Evolutionary conservation across 53 echinoderm and acorn worm genomes (phyloP), one percentile per base, ranked within the genome.

Genomic region (Paelopatides confundens): DNA sequence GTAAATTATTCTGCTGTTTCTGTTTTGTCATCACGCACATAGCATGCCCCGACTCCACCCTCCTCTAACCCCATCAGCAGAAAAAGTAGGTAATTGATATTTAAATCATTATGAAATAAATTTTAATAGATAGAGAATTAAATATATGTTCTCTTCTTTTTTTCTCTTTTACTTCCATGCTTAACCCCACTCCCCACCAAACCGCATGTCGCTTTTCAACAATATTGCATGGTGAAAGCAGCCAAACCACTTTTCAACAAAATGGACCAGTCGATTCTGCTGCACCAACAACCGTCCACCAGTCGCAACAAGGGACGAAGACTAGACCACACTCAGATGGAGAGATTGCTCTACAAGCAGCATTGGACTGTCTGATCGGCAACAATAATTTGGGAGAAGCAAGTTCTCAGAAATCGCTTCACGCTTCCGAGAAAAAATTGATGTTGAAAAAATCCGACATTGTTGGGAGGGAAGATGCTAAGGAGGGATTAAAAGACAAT

Each of bases 121-220:
- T 43, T 43, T n/a, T n/a, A n/a, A n/a, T 43, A 43, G 43, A 43
- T 43, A 43, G 43, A 43, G 43, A 43, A 43, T 43, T 43, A 43
- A 43, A 43, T 10, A 43, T 43, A 12, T 43, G 8, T 21, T 74
- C 40, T 74, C 39, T 58, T 39, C 40, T 28, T 74, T 74, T 74
- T 35, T 71, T 71, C 71, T 74, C 39, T 28, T 74, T 40, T 74
- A 40, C 74, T 74, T 28, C 15, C 38, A 40, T 39, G 71, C 71
- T 38, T 71, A 35, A 74, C 31, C 28, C n/a, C 40, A 37, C 31
- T 23, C 35, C 15, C 43, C 24, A 11, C 74, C 74, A 46, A 43
- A 27, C 74, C 27, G 74, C 74, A 74, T 74, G 74, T 36, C 6
- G 74, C 74, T 74, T 40, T 58, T 46, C 74, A 37, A 39, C n/a